A percentile compares a stretch with the other conserved stretches of the same genome.
Conservation (phyloP, 2,797 vertebrate genomes). For the Halcyon badia region DNA sequence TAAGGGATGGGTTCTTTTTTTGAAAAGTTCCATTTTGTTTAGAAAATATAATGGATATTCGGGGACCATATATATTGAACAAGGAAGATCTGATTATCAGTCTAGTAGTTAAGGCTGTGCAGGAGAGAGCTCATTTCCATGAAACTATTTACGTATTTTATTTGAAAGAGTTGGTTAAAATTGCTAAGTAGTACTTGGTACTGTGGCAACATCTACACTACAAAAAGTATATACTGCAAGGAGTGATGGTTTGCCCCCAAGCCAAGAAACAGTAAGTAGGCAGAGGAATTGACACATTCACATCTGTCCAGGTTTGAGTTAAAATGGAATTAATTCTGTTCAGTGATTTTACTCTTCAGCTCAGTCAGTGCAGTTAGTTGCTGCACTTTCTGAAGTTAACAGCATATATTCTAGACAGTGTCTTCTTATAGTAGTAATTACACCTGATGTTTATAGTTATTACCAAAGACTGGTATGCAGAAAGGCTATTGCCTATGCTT, state of each 20-base stretch:
- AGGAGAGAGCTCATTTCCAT: neutral
- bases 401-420: too few relatives aligned
- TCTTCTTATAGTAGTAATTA: too few relatives aligned
- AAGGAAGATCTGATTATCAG: neutral
- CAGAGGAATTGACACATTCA: neutral
- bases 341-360: too few relatives aligned
- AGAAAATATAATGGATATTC: neutral
- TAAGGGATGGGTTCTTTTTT: neutral
- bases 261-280: neutral
- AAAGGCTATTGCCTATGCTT: neutral
- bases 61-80: neutral
- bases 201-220: neutral
- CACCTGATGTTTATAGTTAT: too few relatives aligned
- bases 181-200: neutral
- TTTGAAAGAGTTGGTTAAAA: neutral
- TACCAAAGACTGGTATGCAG: neutral
- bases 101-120: neutral
- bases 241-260: neutral
- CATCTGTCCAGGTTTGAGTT: neutral
- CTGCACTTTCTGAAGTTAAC: too few relatives aligned
- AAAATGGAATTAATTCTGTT: too few relatives aligned
- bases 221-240: neutral
- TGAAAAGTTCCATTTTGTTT: neutral
- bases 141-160: neutral
- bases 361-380: too few relatives aligned